Evolutionary conservation across 2,797 vertebrate genomes (phyloP), one percentile per base, ranked within the genome.

Genomic region (Limosa lapponica): DNA sequence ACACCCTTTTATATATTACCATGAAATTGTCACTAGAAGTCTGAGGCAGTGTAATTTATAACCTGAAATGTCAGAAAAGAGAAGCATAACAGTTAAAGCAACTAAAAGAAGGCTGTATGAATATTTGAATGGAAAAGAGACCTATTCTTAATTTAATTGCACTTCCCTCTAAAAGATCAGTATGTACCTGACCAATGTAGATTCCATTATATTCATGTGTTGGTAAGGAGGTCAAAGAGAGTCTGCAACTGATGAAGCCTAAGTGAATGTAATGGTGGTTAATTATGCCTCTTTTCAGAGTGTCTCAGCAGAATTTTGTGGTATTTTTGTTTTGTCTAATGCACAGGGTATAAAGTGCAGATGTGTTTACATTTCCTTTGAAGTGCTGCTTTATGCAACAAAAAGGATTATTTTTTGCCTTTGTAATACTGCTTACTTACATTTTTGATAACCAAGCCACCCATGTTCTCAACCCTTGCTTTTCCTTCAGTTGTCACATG

Each of bases 251-350:
- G 69, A 73, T 11, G 64, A 86, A 86, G 44, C 16, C 39, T 75
- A 62, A 93, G 58, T 66, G 36, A 82, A 54, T 57, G 28, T 48
- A 91, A 91, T 86, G 51, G 69, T 91, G 3, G 25, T 59, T 93
- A 94, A 96, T 95, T 93, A 74, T 37, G 30, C 3, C 22, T 23
- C 27, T 75, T 94, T 81, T 49, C 54, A 62, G 32, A 74, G 16
- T 39, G n/a, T 85, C 30, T 82, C 36, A 54, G 58, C 36, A 90
- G 75, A 94, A 86, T 88, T 90, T 91, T 83, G 44, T 75, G 48
- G n/a, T 82, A 18, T 89, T 94, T 83, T 93, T 86, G 59, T 93
- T 95, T 88, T 83, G 79, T 87, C 46, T 96, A 93, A 83, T 86
- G 62, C 18, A 51, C 22, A 43, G 78, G 8, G 27, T 73, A 78